Evolutionary conservation across 2,113 vertebrate genomes (phyloP), one percentile per base, ranked within the genome.

Genomic region (Odontophorus gujanensis): DNA sequence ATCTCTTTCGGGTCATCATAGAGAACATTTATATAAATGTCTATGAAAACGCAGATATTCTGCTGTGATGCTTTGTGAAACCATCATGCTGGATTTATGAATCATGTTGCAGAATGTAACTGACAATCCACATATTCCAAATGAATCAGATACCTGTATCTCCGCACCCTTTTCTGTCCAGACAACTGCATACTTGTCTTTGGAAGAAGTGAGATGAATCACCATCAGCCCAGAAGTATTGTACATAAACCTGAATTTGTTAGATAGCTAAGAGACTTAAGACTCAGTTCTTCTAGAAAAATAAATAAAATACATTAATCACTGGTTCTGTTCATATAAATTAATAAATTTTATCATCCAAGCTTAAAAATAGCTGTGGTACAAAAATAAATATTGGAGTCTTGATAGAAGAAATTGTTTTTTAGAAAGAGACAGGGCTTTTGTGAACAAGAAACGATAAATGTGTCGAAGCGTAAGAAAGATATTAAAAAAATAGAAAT

Each of bases 401-500:
- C 55, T 53, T 74, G 40, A 81, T 79, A 57, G 87, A 90, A 90
- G 36, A 76, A 90, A 42, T 55, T 67, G 11, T 96, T 90, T 72
- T 71, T 32, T 82, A 84, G 59, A 38, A 62, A 51, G 17, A 82
- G 88, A 85, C 83, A 90, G 16, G 47, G 13, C 51, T 93, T 96
- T 85, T 75, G 68, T 73, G 53, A 87, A 26, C 40, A 66, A 76
- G 40, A 55, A 82, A 75, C 85, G 61, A 85, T n/a, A 92, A 88
- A 92, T 59, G 2, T 73, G 92, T 92, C 67, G 80, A 85, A 84
- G 69, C 73, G 72, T 53, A 65, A 59, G 30, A 87, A 75, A 91
- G 47, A 92, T 61, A 63, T 30, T 34, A 61, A 50, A 93, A 95
- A 95, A 94, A 90, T 30, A 94, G 58, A 61, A 67, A 47, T 58